Base-by-base conservation (phyloP, 2,888 invertebrate genomes). In the Mythimna ferrago region DNA sequence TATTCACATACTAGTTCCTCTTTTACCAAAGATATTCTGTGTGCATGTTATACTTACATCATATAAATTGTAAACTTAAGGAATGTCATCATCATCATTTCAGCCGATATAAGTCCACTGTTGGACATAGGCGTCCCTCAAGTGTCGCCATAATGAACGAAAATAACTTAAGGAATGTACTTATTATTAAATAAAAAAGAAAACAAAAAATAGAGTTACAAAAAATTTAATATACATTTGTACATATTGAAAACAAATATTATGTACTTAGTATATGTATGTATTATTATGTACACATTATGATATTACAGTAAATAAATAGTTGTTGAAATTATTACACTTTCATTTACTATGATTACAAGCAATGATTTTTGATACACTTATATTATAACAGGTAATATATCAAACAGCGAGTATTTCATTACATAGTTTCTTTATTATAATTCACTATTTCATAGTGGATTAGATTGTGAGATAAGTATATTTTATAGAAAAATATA, bases 171-270 rank as follows among this genome's bases (percentile, higher is more conserved):
- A 64, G 21, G 44, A 26, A 66, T 81, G 64, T 69, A 79, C 66
- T 69, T 81, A 76, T 44, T 44, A 14, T 51, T 72, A 67, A 78
- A 86, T 85, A 83, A 67, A 87, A 87, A 73, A 78, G 7, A 86
- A 78, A 77, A 80, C 77, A 81, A 77, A 72, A 66, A 10, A 58
- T 64, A 77, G 67, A 87, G 86, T 90, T 89, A 89, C 86, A 88
- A 88, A 89, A 86, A 83, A 80, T 94, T 94, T 95, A 94, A 92
- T 95, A 93, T 95, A 96, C 95, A 95, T 95, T 95, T 96, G 95
- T 96, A 96, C 95, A 96, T 86, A 87, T 92, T 92, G 88, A 87
- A 91, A 93, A 87, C 89, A 91, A 91, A 93, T 92, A 91, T 91
- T 90, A 93, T 94, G 93, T 94, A 93, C 92, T 92, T 92, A 92